Evolutionary conservation across 2,797 vertebrate genomes (phyloP), one percentile per base, ranked within the genome.

Genomic region (Leptoclinus maculatus): DNA sequence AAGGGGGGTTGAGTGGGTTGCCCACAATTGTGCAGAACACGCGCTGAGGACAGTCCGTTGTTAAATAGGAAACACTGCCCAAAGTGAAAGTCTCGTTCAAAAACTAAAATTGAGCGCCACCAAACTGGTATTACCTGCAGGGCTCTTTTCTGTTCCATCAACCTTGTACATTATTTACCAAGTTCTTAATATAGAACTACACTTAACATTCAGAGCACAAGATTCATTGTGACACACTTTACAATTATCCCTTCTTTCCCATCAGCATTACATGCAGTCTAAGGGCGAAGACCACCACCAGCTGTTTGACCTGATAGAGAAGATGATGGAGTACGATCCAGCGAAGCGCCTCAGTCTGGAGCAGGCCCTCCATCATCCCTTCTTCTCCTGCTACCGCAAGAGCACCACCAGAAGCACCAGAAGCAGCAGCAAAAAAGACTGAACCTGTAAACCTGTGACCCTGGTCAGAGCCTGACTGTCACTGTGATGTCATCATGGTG

Each of bases 261-360:
- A 21, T 60, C 83, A 98, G 96, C 93, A 96, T 86, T 97, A 97
- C 71, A 95, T 97, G 94, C 60, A 84, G 3, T 97, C 93, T n/a
- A 95, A 95, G 2, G 76, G 94, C 38, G 78, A 93, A 29, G 95
- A 96, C 45, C 96, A 98, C 2, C 88, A 90, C 62, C 92, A 94
- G 75, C 94, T 97, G 19, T 98, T 97, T 88, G 96, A 97, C 89
- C 95, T 98, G 66, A 91, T 97, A 29, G 83, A 95, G 83, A 97
- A 95, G 88, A 96, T 97, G 97, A 64, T 99, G 92, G 95, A 95
- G 23, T 98, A 96, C 7, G 96, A 98, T 57, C 95, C 96, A 38
- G 64, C 90, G 1, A 94, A 95, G 87, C 93, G 95, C 65, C 96
- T 99, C 77, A 95, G 93, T 49, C 93, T 97, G 47, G 92, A 88